These are phyloP conservation scores for Nesogale talazaci DNA, from an alignment of 2,113 vertebrate genomes.

Conservation along the genomic window DNA sequence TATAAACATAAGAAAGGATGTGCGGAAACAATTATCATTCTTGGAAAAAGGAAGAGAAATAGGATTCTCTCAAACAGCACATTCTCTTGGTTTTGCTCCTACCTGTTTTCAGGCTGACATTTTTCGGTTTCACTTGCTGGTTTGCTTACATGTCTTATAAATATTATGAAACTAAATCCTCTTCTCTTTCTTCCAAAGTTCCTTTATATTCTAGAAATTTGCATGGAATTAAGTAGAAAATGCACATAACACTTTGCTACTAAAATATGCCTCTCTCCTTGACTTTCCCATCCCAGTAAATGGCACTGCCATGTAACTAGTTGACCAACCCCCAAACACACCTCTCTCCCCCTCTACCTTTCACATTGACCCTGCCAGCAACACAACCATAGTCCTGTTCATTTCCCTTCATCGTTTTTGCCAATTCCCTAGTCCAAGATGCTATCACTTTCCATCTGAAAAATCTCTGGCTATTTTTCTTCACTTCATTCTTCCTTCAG, in stretches of 20 bases:
- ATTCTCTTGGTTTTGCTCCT: not conserved
- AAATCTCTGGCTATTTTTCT: not conserved
- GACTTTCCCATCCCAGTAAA: not conserved
- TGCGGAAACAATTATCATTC: not conserved
- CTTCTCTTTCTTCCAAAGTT: no score
- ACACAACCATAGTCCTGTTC: no score
- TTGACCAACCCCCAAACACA: fast-evolving
- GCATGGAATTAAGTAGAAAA: not conserved
- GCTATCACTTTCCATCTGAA: not conserved
- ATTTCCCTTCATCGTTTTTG: not conserved
- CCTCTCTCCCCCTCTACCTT: not conserved
- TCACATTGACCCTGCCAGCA: not conserved
- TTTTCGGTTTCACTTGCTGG: not conserved
- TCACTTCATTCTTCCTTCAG: not conserved
- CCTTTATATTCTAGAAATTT: not conserved
- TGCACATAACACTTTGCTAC: not conserved
- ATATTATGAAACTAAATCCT: no score
- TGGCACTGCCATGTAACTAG: not conserved
- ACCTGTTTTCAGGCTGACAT: not conserved
- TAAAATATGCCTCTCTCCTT: not conserved
- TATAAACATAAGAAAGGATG: not conserved
- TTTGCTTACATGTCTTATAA: not conserved
- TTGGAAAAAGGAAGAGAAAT: not conserved
- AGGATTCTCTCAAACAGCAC: not conserved
- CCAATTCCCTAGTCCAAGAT: not conserved